phyloP scores from a whole-genome alignment of 2,888 invertebrate genomes.

The Heliconius sara region DNA sequence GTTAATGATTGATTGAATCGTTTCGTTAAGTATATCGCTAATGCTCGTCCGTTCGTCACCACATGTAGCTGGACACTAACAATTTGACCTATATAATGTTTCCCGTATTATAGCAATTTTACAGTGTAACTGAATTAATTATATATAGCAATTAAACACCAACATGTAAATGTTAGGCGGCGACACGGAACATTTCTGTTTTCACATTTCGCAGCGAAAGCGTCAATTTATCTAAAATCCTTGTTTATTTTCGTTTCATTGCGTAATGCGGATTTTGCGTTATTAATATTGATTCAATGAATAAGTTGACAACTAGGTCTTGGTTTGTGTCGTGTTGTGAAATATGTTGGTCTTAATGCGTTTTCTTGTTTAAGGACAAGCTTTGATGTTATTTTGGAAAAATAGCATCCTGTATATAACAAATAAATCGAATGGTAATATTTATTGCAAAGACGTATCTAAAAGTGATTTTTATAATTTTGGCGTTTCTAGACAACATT shows the following conservation, averaged over 20 bases:
- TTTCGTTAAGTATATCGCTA: conserved; percentile 13
- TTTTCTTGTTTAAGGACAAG: conserved; percentile 8
- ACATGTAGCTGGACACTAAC: conserved; percentile 43
- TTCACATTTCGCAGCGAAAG: conserved; percentile 63
- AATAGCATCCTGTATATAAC: background rate
- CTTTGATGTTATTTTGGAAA: conserved; percentile 22
- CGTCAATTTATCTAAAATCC: conserved; percentile 67
- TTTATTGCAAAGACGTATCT: background rate
- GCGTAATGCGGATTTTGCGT: conserved; percentile 54
- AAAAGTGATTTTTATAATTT: background rate
- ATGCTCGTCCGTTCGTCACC: conserved; percentile 35
- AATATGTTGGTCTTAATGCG: conserved; percentile 5
- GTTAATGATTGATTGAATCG: too few species aligned
- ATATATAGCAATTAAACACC: conserved; percentile 79
- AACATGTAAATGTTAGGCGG: conserved; percentile 74
- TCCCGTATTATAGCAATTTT: conserved; percentile 63
- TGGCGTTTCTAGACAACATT: background rate
- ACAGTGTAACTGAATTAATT: conserved; percentile 68
- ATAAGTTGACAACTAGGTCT: conserved; percentile 39
- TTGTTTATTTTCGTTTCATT: conserved; percentile 67
- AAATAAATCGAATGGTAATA: background rate
- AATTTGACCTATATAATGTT: conserved; percentile 54
- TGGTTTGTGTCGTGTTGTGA: conserved; percentile 18
- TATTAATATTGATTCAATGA: conserved; percentile 53
- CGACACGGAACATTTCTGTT: conserved; percentile 74